phyloP scores from a whole-genome alignment of 2,888 invertebrate genomes.

The Xanthia togata region DNA sequence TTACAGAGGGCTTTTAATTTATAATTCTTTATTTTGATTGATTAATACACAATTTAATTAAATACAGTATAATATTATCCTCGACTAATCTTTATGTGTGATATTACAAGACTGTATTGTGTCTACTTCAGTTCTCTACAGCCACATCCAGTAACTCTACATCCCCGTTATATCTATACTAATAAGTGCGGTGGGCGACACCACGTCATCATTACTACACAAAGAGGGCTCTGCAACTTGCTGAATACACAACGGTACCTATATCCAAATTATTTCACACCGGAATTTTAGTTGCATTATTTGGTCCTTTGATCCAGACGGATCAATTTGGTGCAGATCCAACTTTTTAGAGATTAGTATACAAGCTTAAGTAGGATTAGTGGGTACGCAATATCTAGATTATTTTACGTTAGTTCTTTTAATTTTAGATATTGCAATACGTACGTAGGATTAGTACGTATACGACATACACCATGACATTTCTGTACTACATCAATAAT shows the following conservation, averaged over 20 bases:
- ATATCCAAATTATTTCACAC: constrained; percentile 51
- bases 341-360: neutral
- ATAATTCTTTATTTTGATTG: no score
- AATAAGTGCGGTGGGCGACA: constrained; percentile 80
- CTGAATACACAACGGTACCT: constrained; percentile 51
- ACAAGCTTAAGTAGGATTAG: no score
- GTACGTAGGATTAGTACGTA: no score
- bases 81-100: no score
- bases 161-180: constrained; percentile 62
- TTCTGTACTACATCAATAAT: no score
- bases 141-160: constrained; percentile 44
- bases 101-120: neutral
- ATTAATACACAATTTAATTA: no score
- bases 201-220: constrained; percentile 79
- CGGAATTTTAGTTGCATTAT: constrained; percentile 51
- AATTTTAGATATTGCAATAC: no score
- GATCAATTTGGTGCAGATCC: constrained; percentile 15
- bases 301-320: constrained; percentile 24
- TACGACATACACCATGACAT: no score
- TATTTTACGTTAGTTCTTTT: no score
- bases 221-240: constrained; percentile 70
- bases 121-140: neutral
- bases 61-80: no score
- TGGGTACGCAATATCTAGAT: no score
- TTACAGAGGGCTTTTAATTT: no score